Base-by-base conservation (phyloP, 2,888 invertebrate genomes). In the Loripinus fragilis region DNA sequence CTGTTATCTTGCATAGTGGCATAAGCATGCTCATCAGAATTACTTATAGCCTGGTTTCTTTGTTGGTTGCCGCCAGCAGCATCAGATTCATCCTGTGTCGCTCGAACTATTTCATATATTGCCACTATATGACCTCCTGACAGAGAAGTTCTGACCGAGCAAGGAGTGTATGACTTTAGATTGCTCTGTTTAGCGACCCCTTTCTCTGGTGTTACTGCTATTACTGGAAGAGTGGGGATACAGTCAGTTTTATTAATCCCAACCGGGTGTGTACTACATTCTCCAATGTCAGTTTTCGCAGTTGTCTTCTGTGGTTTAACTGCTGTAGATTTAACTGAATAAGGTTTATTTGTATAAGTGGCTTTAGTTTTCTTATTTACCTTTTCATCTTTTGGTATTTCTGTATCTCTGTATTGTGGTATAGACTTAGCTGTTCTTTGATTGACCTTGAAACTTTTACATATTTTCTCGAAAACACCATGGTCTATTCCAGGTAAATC, bases 401-500 rank as follows among this genome's bases (percentile, higher is more conserved):
- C 42, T 42, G 42, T n/a, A n/a, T n/a, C n/a, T n/a, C n/a, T n/a
- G n/a, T n/a, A n/a, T 41, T 41, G 41, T 20, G 15, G 45, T n/a
- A n/a, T 17, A 33, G 60, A 60, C 20, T 33, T 60, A 2, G 60
- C 60, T 5, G 60, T 60, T 17, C 33, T 60, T 33, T 33, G 7
- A 17, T 33, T 20, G 15, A 60, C 33, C 33, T 33, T 60, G 12
- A 41, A 67, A 2, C 3, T 42, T 23, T 67, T 8, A 23, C 41
- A 41, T 28, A 67, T 67, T 67, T 45, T 67, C 45, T 67, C 8
- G 28, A 67, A 67, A 17, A 67, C n/a, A 5, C n/a, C 42, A 3
- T 28, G 3, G 28, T 41, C n/a, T 70, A 78, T 71, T 38, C 71
- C 74, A 48, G 64, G 52, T 20, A 74, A 60, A 60, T 68, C 17